Conservation (phyloP, 2,113 vertebrate genomes). For the Chinchilla lanigera region DNA sequence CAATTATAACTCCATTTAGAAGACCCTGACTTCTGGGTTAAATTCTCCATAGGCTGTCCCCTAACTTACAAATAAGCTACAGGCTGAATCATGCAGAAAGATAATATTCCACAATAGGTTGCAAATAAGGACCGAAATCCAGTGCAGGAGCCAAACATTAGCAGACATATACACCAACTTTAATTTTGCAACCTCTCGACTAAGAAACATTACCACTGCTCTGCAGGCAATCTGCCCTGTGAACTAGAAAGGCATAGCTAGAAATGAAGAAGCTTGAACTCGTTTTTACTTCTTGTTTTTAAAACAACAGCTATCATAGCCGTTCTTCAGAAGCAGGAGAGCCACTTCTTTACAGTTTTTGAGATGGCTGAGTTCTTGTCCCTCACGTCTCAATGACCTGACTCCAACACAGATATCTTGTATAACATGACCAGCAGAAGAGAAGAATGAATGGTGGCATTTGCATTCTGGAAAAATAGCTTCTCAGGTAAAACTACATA, state of each 20-base stretch:
- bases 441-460: not conserved
- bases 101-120: not conserved
- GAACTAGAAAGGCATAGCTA: not conserved
- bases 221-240: not conserved
- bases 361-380: not conserved
- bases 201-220: not conserved
- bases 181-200: not conserved
- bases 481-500: not conserved
- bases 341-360: not conserved
- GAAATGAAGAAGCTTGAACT: not conserved
- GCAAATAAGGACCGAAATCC: not conserved
- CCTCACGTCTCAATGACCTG: not conserved
- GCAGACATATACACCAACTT: not conserved
- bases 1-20: slow-evolving; percentile 79
- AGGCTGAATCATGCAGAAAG: not conserved
- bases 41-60: not conserved
- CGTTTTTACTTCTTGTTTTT: not conserved
- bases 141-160: not conserved
- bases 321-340: not conserved
- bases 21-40: slow-evolving; percentile 68
- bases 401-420: not conserved
- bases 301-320: not conserved
- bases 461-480: not conserved
- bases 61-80: slow-evolving; percentile 21
- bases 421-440: not conserved